Base-by-base conservation (phyloP, 2,113 vertebrate genomes). In the Eptatretus burgeri region DNA sequence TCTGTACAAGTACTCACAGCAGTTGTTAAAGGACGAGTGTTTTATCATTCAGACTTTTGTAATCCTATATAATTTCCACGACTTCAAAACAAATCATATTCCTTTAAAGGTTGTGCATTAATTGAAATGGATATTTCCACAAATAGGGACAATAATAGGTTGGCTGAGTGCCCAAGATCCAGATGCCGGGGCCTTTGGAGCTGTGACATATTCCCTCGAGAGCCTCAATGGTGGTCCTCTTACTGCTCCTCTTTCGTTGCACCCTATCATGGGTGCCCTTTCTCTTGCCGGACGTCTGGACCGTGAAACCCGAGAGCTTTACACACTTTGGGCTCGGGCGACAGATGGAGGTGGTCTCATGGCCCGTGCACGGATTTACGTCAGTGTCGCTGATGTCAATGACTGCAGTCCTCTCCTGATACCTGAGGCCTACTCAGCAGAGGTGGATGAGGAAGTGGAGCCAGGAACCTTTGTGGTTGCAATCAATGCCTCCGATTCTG, bases 261-360 rank as follows among this genome's bases (percentile, higher is more conserved):
- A 98, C 69, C 82, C 85, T 0, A 73, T 98, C 51, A 98, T 88
- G 0, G 91, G 91, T 0, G 85, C 94, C 52, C 95, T 98, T 73
- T 95, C 95, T 63, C 76, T 94, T 70, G 93, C 87, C 0, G 80
- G 77, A 0, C 51, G 65, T 0, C 71, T 98, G 69, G 89, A 98
- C 75, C 87, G 82, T 1, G 91, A 98, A 72, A 51, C 66, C 0
- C 85, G 89, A 69, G 82, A 78, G 66, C 91, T 79, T 70, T 98
- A 84, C 62, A 81, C 95, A 14, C 79, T 98, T 18, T 83, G 79
- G 0, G 77, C 82, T 1, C 75, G 69, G 5, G 87, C 89, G 0
- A 75, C 70, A 71, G 91, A 98, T 0, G 91, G 91, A 0, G 87
- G 87, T 1, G 83, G 84, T 1, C 85, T 83, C 50, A 74, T 75